phyloP scores from a whole-genome alignment of 1,140 invertebrate species.

The Calycopis cecrops region DNA sequence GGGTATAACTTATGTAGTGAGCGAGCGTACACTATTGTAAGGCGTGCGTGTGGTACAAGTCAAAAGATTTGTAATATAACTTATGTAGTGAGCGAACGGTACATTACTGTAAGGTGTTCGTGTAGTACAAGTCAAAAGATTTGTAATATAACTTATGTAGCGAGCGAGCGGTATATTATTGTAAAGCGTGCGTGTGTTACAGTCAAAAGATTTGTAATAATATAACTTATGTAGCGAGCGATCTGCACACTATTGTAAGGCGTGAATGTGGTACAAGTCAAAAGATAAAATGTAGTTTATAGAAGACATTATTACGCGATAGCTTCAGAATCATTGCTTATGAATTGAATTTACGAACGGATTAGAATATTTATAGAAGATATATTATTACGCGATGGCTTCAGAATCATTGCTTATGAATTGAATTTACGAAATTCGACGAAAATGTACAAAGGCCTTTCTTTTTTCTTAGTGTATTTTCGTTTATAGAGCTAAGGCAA shows the following conservation, averaged over 20 bases:
- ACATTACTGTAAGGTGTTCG: conserved; percentile 28
- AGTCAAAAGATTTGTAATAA: conserved; percentile 16
- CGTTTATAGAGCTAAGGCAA: too few species aligned
- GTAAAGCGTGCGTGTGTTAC: conserved; percentile 23
- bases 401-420: too few species aligned
- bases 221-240: conserved; percentile 33
- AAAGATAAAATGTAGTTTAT: too few species aligned
- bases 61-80: conserved; percentile 7
- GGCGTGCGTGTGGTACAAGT: conserved; percentile 23
- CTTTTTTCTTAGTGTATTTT: too few species aligned
- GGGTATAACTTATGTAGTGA: conserved; percentile 54
- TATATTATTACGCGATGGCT: not conserved
- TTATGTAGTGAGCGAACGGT: conserved; percentile 39
- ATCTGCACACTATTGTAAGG: conserved; percentile 29
- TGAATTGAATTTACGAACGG: not conserved
- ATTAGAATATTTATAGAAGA: too few species aligned
- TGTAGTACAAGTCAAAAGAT: conserved; percentile 22
- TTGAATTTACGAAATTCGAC: too few species aligned
- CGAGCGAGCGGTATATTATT: conserved; percentile 35
- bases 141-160: conserved; percentile 24
- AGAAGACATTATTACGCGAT: too few species aligned
- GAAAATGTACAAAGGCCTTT: too few species aligned
- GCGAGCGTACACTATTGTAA: conserved; percentile 34
- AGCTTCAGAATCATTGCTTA: too few species aligned
- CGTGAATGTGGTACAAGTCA: not conserved